Evolutionary conservation across 2,888 invertebrate species (phyloP).

Genomic region (Mylabris sibirica): DNA sequence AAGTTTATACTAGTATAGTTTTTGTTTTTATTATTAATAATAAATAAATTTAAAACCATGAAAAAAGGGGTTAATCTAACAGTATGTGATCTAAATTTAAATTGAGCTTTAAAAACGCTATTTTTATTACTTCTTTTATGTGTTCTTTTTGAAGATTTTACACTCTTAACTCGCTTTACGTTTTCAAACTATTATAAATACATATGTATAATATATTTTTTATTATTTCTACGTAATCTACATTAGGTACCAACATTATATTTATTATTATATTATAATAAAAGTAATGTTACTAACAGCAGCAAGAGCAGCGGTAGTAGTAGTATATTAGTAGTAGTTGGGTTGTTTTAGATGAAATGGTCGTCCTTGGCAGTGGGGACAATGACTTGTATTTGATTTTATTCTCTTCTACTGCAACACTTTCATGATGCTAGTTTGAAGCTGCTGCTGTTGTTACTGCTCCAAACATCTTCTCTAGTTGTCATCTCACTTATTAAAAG

Average conservation of each 20-base stretch:
- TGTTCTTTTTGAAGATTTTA: too few species aligned
- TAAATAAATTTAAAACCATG: too few species aligned
- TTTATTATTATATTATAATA: neutral
- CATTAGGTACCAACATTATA: too few species aligned
- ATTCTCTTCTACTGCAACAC: neutral
- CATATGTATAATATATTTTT: too few species aligned
- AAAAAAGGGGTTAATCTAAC: too few species aligned
- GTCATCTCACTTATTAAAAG: neutral
- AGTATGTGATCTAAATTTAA: too few species aligned
- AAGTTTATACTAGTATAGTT: neutral
- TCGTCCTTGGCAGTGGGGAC: conserved; percentile 39
- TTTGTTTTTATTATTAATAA: neutral
- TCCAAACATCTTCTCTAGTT: neutral
- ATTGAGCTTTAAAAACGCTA: too few species aligned
- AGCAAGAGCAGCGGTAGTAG: too few species aligned
- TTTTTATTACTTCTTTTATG: too few species aligned
- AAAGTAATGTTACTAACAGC: neutral
- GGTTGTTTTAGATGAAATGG: neutral
- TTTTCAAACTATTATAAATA: neutral
- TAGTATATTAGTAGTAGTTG: neutral
- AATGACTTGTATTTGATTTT: conserved; percentile 30
- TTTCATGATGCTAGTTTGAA: neutral
- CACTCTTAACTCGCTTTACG: too few species aligned
- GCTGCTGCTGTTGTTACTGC: neutral
- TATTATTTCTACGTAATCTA: too few species aligned